These are phyloP conservation scores for Trematocara caparti DNA, from an alignment of 2,797 vertebrate species.

Conservation along the genomic window DNA sequence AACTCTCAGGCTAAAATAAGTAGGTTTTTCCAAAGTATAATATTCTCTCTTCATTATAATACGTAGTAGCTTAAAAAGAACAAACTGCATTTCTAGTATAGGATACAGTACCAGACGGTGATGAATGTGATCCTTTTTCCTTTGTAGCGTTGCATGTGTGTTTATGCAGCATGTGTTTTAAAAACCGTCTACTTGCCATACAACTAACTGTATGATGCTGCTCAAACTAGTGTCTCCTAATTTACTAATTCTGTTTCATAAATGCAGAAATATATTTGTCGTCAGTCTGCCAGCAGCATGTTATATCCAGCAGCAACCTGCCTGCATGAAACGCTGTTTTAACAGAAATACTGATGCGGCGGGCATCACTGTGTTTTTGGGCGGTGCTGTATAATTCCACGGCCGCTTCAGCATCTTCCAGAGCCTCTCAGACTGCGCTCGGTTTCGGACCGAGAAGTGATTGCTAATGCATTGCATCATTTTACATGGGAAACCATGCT, in stretches of 20 bases:
- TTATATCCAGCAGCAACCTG: constrained; percentile 8
- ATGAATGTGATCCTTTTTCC: constrained; percentile 18
- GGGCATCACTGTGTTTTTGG: constrained; percentile 20
- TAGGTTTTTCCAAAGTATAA: neutral
- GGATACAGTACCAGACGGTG: neutral
- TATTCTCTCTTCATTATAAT: neutral
- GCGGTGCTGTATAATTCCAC: constrained; percentile 28
- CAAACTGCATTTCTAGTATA: neutral
- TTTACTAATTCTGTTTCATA: constrained; percentile 8
- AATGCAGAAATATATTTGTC: neutral
- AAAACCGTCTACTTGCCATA: constrained; percentile 5
- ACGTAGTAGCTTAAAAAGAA: neutral
- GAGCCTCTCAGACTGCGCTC: neutral
- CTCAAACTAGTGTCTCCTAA: neutral
- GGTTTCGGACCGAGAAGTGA: neutral
- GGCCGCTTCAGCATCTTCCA: neutral
- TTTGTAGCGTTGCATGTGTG: constrained; percentile 47
- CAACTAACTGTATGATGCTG: constrained; percentile 37
- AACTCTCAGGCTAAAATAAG: neutral
- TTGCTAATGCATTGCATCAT: neutral
- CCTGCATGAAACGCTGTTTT: constrained; percentile 46
- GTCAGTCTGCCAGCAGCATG: constrained; percentile 57
- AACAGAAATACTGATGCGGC: neutral
- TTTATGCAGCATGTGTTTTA: constrained; percentile 55
- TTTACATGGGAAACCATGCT: constrained; percentile 8